phyloP scores from a whole-genome alignment of 2,797 vertebrate species.

The Philypnodon macrostomus region DNA sequence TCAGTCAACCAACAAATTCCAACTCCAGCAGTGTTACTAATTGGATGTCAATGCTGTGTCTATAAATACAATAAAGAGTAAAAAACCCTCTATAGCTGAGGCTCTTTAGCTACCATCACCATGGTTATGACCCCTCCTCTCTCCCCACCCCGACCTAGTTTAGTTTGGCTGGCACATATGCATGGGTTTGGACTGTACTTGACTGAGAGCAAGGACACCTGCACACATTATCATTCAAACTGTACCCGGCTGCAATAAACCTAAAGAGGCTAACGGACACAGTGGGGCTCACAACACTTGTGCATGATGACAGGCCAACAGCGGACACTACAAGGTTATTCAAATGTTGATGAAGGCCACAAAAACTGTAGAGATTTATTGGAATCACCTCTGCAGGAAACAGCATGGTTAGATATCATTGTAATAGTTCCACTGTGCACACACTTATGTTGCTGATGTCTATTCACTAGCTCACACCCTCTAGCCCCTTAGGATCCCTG shows the following conservation, averaged over 20 bases:
- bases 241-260: constrained; percentile 13
- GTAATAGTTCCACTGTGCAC: no score
- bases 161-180: constrained; percentile 42
- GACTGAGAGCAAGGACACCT: constrained; percentile 25
- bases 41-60: no score
- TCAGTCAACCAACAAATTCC: no score
- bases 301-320: constrained; percentile 4
- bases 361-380: not conserved
- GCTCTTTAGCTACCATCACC: constrained; percentile 49
- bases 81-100: constrained; percentile 30
- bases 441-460: no score
- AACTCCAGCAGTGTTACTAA: no score
- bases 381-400: not conserved
- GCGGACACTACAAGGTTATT: constrained; percentile 5
- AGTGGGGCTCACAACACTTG: constrained; percentile 11
- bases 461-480: constrained; percentile 12
- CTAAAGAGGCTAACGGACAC: constrained; percentile 1
- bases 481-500: constrained; percentile 7
- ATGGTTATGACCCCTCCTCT: constrained; percentile 50
- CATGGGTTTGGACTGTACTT: constrained; percentile 23
- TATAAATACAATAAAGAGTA: no score
- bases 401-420: not conserved
- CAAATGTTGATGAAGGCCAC: constrained; percentile 12
- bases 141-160: constrained; percentile 46
- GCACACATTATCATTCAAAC: constrained; percentile 17